Base-by-base conservation (phyloP, 1,140 invertebrate genomes). In the Drosophila neocordata region DNA sequence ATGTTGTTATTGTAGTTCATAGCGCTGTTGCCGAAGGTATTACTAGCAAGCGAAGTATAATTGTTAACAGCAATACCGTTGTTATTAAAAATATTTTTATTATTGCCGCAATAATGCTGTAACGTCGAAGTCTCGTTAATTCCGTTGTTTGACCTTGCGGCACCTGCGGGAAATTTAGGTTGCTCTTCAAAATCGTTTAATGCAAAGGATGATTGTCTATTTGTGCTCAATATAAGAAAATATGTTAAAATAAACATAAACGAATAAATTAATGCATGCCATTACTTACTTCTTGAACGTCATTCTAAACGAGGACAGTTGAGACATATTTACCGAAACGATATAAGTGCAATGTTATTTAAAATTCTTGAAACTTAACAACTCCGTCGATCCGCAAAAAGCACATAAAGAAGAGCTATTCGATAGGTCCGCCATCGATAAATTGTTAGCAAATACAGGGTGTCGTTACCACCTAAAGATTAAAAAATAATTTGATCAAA, bases 221-320 rank as follows among this genome's bases (percentile, higher is more conserved):
- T 65, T 12, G 64, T 48, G 8, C 53, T 12, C 4, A n/a, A 35
- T n/a, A n/a, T n/a, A n/a, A n/a, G n/a, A n/a, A n/a, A n/a, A n/a
- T n/a, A n/a, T n/a, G n/a, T n/a, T n/a, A n/a, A n/a, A n/a, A n/a
- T n/a, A n/a, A n/a, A n/a, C n/a, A n/a, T n/a, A n/a, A n/a, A n/a
- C n/a, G n/a, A n/a, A n/a, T n/a, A n/a, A n/a, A n/a, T n/a, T n/a
- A n/a, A n/a, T n/a, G 0, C 69, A 35, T 1, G 55, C 57, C 0
- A 53, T 18, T 18, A 56, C 53, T 56, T 35, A 56, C 53, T 35
- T n/a, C 1, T 35, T 34, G 3, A 56, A 24, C 15, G n/a, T n/a
- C 8, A 35, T 31, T 13, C 22, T 24, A 18, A 20, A 34, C 6
- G 53, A 53, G 22, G 51, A 56, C 4, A 9, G 2, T 13, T 55